These are phyloP conservation scores for Sebastes vulpes DNA, from an alignment of 2,797 vertebrate genomes.

Conservation along the genomic window DNA sequence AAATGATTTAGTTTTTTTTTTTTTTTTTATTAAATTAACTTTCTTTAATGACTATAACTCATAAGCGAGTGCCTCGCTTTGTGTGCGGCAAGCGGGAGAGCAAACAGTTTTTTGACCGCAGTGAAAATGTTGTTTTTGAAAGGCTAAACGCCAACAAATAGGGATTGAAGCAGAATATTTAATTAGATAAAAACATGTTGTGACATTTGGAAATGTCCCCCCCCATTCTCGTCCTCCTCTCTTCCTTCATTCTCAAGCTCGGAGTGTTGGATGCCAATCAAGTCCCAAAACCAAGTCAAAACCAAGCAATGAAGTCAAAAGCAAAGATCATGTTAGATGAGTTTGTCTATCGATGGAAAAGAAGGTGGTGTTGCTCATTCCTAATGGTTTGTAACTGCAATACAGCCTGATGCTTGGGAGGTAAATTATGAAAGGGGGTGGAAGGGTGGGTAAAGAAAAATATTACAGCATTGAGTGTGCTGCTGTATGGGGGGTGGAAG, in stretches of 20 bases:
- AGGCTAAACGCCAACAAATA: not conserved
- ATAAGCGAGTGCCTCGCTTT: fast-evolving
- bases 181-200: not conserved
- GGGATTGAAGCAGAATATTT: not conserved
- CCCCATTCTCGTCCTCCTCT: slow-evolving; percentile 25
- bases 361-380: slow-evolving; percentile 80
- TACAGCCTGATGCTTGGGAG: slow-evolving; percentile 82
- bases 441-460: slow-evolving; percentile 30
- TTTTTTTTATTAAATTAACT: too few relatives aligned
- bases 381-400: slow-evolving; percentile 79
- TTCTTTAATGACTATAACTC: too few relatives aligned
- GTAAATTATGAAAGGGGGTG: slow-evolving; percentile 57
- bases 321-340: slow-evolving; percentile 70
- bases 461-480: slow-evolving; percentile 74
- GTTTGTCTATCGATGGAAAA: slow-evolving; percentile 70
- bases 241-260: slow-evolving; percentile 76
- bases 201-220: not conserved
- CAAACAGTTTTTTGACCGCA: too few relatives aligned
- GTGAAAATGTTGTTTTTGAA: not conserved
- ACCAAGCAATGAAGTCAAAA: slow-evolving; percentile 78
- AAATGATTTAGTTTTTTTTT: too few relatives aligned
- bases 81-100: too few relatives aligned
- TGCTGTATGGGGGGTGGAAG: slow-evolving; percentile 38
- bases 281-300: slow-evolving; percentile 70
- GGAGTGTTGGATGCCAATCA: slow-evolving; percentile 73